Conservation (phyloP, 2,888 invertebrate genomes). For the Agrilus biguttatus region DNA sequence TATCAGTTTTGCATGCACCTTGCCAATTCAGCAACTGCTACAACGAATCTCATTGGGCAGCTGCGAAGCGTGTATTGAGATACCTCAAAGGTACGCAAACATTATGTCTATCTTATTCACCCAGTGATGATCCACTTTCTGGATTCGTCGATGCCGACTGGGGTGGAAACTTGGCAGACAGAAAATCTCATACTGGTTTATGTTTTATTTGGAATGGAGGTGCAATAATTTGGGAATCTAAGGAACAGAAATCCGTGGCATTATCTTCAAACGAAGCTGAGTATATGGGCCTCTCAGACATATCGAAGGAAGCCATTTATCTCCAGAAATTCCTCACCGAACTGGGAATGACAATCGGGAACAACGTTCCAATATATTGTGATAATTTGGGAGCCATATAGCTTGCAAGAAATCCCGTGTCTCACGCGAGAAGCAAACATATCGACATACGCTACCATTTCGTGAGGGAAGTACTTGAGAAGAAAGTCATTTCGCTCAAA, state of each 20-base stretch:
- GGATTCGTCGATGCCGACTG: constrained; percentile 10
- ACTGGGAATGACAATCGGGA: constrained; percentile 1
- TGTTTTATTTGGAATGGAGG: constrained; percentile 3
- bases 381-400: constrained; percentile 7
- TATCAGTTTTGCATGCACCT: constrained; percentile 8
- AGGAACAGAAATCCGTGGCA: constrained; percentile 6
- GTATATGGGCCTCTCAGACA: too few relatives aligned
- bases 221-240: constrained; percentile 3
- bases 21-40: background rate
- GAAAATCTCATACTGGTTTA: constrained; percentile 9
- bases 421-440: constrained; percentile 6
- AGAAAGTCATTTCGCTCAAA: background rate
- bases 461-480: constrained; percentile 2
- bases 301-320: background rate
- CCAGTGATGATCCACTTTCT: background rate
- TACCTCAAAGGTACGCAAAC: constrained; percentile 9
- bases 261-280: too few relatives aligned
- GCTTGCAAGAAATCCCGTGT: constrained; percentile 5
- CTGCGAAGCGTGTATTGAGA: constrained; percentile 9
- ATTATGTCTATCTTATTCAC: constrained; percentile 4
- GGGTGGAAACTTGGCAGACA: constrained; percentile 7
- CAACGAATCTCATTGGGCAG: constrained; percentile 4
- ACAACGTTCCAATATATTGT: background rate
- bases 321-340: constrained; percentile 3
- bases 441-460: constrained; percentile 7